These are phyloP conservation scores for Oceanites oceanicus DNA, from an alignment of 2,113 vertebrate species.

Conservation along the genomic window DNA sequence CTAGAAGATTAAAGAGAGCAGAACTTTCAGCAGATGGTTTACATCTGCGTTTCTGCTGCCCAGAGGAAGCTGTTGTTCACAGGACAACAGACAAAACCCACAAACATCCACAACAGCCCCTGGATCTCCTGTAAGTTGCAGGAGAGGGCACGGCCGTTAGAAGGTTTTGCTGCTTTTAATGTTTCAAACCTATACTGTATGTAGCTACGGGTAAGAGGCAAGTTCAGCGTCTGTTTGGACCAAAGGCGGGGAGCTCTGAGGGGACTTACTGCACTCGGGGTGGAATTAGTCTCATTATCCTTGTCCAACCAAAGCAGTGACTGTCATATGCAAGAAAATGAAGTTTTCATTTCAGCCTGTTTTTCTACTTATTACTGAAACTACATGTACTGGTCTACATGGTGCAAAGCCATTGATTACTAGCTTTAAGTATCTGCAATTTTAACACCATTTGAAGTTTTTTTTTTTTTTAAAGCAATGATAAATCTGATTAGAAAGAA, in stretches of 20 bases:
- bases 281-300: not conserved
- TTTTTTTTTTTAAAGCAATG: not conserved
- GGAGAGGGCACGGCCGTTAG: not conserved
- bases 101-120: not conserved
- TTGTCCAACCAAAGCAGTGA: not conserved
- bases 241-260: not conserved
- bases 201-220: not conserved
- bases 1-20: not conserved
- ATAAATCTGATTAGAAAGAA: not conserved
- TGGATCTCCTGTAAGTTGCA: not conserved
- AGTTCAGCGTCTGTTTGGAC: not conserved
- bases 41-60: not conserved
- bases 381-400: not conserved
- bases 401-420: not conserved
- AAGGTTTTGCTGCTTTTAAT: not conserved
- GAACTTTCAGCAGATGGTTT: not conserved
- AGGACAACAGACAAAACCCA: not conserved
- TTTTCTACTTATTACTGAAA: not conserved
- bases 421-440: not conserved
- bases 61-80: not conserved
- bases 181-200: not conserved
- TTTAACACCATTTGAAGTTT: not conserved
- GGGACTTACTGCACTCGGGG: not conserved
- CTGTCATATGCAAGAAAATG: not conserved
- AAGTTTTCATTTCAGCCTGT: not conserved